Percentiles rank a stretch among this genome's conserved stretches.
Evolutionary conservation across 2,797 vertebrate species (phyloP).

Genomic region (Tapirus indicus): DNA sequence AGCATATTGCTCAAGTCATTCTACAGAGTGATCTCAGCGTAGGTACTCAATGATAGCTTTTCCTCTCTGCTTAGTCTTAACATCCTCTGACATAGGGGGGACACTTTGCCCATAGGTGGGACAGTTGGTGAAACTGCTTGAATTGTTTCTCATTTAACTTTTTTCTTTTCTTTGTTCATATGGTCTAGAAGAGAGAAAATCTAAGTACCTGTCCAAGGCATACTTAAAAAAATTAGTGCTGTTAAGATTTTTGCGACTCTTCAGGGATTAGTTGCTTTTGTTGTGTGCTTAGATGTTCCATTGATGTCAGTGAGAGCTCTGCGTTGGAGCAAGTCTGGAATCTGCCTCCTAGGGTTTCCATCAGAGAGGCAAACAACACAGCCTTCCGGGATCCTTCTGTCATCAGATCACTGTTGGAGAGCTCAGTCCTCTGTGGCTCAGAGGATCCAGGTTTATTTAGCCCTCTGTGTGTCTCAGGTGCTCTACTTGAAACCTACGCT

Average conservation of each 20-base stretch:
- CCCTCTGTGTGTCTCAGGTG: not conserved
- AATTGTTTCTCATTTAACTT: not conserved
- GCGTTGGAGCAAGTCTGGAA: not conserved
- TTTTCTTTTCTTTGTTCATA: not conserved
- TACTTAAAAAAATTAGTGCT: not conserved
- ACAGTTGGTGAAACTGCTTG: not conserved
- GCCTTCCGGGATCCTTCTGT: not conserved
- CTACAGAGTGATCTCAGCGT: fast-evolving
- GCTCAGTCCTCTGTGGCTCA: not conserved
- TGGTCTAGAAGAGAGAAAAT: slow-evolving; percentile 11
- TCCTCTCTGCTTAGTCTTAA: not conserved
- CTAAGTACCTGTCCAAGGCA: not conserved
- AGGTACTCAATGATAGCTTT: not conserved
- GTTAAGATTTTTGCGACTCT: not conserved
- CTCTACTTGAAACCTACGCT: not conserved
- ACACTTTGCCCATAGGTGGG: fast-evolving
- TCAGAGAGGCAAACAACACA: not conserved
- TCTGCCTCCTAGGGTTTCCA: not conserved
- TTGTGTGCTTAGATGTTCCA: not conserved
- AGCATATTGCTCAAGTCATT: fast-evolving
- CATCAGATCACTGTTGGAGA: not conserved
- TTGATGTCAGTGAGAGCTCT: not conserved
- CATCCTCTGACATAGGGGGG: fast-evolving
- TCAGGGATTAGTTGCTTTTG: not conserved
- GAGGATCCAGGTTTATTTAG: not conserved